A percentile compares a stretch with the other conserved stretches of the same genome.
Conservation (phyloP, 2,113 vertebrate genomes). For the Archilochus colubris region DNA sequence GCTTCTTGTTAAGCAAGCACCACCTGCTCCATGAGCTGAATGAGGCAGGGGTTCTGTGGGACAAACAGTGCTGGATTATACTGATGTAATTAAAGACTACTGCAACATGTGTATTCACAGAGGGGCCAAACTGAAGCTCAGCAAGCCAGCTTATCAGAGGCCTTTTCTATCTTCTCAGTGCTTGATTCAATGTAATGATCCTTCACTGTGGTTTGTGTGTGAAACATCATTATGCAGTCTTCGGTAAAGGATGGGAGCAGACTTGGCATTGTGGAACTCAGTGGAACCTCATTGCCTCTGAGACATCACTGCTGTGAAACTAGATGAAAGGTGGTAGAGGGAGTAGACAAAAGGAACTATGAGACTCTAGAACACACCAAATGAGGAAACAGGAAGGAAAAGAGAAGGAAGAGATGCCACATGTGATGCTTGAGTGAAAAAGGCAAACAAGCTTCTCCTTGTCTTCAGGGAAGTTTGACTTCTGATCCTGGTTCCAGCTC, state of each 20-base stretch:
- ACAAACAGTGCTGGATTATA: not conserved
- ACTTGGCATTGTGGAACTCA: not conserved
- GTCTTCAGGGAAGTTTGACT: slow-evolving; percentile 5
- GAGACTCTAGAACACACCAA: not conserved
- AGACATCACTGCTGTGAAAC: not conserved
- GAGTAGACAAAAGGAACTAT: not conserved
- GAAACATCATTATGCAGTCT: rapidly evolving
- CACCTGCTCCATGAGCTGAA: slow-evolving; percentile 22
- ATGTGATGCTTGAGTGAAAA: not conserved
- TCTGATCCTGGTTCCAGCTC: slow-evolving; percentile 38
- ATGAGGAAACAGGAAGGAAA: not conserved
- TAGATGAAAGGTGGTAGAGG: not conserved
- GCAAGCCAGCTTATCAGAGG: not conserved
- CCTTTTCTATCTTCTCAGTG: not conserved
- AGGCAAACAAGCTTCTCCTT: not conserved
- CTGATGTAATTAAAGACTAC: slow-evolving; percentile 18
- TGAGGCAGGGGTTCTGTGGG: slow-evolving; percentile 10
- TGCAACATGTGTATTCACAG: not conserved
- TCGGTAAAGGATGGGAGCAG: not conserved
- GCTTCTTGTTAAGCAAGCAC: not conserved
- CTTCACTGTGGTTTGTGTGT: not conserved
- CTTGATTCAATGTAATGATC: not conserved
- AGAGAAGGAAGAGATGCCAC: not conserved
- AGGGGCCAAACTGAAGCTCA: not conserved
- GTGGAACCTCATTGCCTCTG: not conserved